These are phyloP conservation scores for Therioaphis trifolii DNA, from an alignment of 2,888 invertebrate species.

Conservation along the genomic window DNA sequence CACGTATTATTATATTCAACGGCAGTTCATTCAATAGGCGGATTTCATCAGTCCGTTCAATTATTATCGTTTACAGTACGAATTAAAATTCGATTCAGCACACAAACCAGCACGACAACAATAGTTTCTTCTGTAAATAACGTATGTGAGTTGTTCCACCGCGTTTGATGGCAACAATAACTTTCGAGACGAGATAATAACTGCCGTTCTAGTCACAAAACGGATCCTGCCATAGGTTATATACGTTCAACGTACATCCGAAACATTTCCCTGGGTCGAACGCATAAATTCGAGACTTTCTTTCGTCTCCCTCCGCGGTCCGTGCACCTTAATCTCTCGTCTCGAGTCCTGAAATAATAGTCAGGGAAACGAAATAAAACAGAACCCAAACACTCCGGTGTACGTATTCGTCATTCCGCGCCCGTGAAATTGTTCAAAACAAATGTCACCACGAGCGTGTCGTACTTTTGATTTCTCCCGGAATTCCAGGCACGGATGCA, in stretches of 20 bases:
- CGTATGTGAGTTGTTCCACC: not conserved
- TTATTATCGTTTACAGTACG: not conserved
- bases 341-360: not conserved
- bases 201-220: not conserved
- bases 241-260: not conserved
- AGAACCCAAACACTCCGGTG: not conserved
- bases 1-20: no score
- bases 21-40: no score
- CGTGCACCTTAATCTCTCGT: slow-evolving; percentile 24
- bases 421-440: slow-evolving; percentile 3
- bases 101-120: not conserved
- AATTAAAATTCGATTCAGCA: not conserved
- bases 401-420: slow-evolving; percentile 7
- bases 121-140: not conserved
- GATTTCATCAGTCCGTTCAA: no score
- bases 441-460: not conserved
- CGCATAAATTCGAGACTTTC: slow-evolving; percentile 20
- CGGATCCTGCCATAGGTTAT: no score
- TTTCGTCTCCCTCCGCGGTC: not conserved
- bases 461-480: not conserved
- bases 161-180: not conserved
- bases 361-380: not conserved
- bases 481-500: slow-evolving; percentile 1
- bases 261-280: slow-evolving; percentile 18
- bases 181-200: slow-evolving; percentile 3